These are phyloP conservation scores for Teinopalpus imperialis DNA, from an alignment of 2,888 invertebrate genomes.

Conservation along the genomic window DNA sequence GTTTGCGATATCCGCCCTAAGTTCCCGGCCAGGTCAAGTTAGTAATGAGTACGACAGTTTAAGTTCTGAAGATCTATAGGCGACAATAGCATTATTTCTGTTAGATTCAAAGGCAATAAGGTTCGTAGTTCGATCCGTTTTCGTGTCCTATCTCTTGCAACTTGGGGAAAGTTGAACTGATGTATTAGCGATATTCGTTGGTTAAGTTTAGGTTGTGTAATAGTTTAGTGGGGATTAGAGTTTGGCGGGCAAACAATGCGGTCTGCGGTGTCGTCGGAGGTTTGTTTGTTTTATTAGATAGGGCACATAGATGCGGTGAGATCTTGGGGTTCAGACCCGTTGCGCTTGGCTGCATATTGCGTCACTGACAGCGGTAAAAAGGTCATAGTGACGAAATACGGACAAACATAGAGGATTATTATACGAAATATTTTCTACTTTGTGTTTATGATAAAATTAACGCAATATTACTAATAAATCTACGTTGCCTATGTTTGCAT, in stretches of 20 bases:
- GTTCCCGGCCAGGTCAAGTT: conserved; percentile 54
- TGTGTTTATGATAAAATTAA: too few species aligned
- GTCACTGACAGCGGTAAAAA: background rate
- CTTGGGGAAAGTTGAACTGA: conserved; percentile 56
- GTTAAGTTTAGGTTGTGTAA: conserved; percentile 70
- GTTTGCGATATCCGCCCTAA: conserved; percentile 59
- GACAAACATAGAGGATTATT: too few species aligned
- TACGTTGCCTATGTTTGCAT: too few species aligned
- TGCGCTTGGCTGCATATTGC: background rate
- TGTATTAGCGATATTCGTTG: conserved; percentile 65
- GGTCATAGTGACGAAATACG: too few species aligned
- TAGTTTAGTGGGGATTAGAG: conserved; percentile 68
- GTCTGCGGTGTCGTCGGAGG: conserved; percentile 52
- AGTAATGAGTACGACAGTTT: conserved; percentile 66
- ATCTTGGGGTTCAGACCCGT: background rate
- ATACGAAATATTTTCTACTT: too few species aligned
- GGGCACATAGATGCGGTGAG: conserved; percentile 2
- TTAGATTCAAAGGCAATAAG: conserved; percentile 39
- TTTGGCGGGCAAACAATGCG: conserved; percentile 39
- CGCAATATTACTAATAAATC: too few species aligned
- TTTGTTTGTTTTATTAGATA: conserved; percentile 51
- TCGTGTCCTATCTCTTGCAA: conserved; percentile 28
- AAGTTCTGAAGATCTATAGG: conserved; percentile 56
- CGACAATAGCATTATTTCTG: conserved; percentile 57
- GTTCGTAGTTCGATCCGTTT: conserved; percentile 30